Conservation (phyloP, 2,888 invertebrate genomes). For the Polymixis flavicincta region DNA sequence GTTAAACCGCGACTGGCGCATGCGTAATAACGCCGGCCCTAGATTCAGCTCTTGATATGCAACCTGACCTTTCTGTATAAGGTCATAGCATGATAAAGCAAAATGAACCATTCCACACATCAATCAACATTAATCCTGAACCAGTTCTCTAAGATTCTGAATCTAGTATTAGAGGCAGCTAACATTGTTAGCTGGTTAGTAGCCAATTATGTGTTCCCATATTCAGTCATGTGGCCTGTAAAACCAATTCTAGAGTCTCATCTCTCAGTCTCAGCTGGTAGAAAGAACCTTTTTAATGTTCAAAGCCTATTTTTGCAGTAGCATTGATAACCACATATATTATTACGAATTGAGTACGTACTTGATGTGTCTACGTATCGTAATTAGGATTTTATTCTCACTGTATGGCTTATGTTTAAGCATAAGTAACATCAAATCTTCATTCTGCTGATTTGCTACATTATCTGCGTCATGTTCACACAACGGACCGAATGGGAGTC, state of each 20-base stretch:
- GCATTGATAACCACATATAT: neutral
- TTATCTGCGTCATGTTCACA: too few relatives aligned
- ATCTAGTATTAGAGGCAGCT: neutral
- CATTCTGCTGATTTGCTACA: too few relatives aligned
- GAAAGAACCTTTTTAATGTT: neutral
- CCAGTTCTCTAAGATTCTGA: neutral
- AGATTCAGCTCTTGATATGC: neutral
- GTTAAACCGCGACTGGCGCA: neutral
- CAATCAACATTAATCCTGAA: neutral
- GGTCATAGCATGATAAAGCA: neutral
- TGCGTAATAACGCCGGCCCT: slow-evolving; percentile 3
- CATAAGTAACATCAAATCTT: too few relatives aligned
- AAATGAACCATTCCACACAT: neutral
- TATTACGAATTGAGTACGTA: neutral
- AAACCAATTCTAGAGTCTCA: neutral
- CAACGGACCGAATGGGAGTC: too few relatives aligned
- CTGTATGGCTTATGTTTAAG: neutral
- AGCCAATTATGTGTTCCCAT: neutral
- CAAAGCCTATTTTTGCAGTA: neutral
- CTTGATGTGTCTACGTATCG: neutral
- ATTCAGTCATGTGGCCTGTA: neutral
- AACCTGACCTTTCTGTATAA: slow-evolving; percentile 9
- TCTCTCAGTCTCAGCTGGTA: neutral
- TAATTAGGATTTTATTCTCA: neutral
- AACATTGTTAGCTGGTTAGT: neutral